These are phyloP conservation scores for Cynaeus angustus DNA, from an alignment of 2,888 invertebrate genomes.

Conservation along the genomic window DNA sequence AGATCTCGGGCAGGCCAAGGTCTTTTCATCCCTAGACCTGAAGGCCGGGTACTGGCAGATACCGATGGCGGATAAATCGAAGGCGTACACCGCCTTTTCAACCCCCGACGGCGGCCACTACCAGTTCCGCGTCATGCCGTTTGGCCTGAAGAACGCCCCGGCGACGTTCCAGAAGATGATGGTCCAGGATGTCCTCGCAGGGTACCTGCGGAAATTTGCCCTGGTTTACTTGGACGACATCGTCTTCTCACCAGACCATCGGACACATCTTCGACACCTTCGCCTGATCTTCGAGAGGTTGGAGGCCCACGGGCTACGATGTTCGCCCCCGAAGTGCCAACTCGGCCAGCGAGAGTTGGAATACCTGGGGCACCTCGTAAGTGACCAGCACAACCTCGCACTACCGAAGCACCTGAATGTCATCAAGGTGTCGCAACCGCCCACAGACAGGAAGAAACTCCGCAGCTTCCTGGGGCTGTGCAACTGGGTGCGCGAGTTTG, in stretches of 20 bases:
- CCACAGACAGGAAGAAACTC: not conserved
- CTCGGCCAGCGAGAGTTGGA: not conserved
- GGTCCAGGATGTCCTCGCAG: not conserved
- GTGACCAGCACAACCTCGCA: not conserved
- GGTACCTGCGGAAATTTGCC: not conserved
- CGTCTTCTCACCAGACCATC: not conserved
- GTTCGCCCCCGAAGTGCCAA: not conserved
- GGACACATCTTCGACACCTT: not conserved
- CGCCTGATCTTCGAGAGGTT: not conserved
- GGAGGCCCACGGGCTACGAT: not conserved
- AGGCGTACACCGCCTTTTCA: not conserved
- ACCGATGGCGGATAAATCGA: not conserved
- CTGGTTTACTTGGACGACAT: not conserved
- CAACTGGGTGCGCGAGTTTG: constrained; percentile 19
- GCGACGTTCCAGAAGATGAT: constrained; percentile 5
- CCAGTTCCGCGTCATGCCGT: not conserved
- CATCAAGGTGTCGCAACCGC: not conserved
- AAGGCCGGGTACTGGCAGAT: constrained; percentile 7
- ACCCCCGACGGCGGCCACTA: not conserved
- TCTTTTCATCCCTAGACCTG: not conserved
- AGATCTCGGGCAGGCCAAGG: not conserved
- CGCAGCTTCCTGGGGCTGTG: constrained; percentile 11
- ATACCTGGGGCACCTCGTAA: constrained; percentile 2
- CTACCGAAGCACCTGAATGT: not conserved
- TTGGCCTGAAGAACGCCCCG: constrained; percentile 3